Evolutionary conservation across 2,113 vertebrate species (phyloP).

Genomic region (Urocitellus parryii): DNA sequence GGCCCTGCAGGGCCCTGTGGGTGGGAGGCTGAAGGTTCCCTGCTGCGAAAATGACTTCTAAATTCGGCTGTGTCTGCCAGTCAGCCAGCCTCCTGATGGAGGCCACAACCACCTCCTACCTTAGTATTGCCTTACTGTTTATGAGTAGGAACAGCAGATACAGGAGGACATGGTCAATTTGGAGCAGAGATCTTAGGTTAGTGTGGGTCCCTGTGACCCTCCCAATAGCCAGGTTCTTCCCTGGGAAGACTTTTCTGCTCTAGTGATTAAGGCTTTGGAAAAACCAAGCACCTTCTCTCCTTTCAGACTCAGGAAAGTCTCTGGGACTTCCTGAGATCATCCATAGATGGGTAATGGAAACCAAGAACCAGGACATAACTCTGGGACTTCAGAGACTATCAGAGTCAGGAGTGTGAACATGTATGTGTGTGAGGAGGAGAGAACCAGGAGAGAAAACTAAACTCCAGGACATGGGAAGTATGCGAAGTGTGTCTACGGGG

Average conservation of each 20-base stretch:
- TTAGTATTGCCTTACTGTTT: slow-evolving; percentile 20
- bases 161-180: background rate
- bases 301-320: background rate
- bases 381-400: background rate
- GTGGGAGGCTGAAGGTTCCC: slow-evolving; percentile 81
- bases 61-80: slow-evolving; percentile 80
- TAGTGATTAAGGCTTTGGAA: background rate
- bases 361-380: background rate
- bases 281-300: background rate
- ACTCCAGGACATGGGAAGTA: background rate
- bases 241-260: background rate
- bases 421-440: background rate
- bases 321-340: background rate
- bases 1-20: slow-evolving; percentile 67
- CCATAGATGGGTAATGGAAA: background rate
- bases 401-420: background rate
- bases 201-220: background rate
- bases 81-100: slow-evolving; percentile 67
- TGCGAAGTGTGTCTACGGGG: background rate
- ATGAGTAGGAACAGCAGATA: background rate
- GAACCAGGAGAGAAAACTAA: background rate
- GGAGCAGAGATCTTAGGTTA: background rate
- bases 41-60: slow-evolving; percentile 86
- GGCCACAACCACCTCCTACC: slow-evolving; percentile 45
- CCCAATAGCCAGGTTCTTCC: background rate